These are phyloP conservation scores for Heterotilapia buettikoferi DNA, from an alignment of 2,113 vertebrate genomes.

Conservation along the genomic window DNA sequence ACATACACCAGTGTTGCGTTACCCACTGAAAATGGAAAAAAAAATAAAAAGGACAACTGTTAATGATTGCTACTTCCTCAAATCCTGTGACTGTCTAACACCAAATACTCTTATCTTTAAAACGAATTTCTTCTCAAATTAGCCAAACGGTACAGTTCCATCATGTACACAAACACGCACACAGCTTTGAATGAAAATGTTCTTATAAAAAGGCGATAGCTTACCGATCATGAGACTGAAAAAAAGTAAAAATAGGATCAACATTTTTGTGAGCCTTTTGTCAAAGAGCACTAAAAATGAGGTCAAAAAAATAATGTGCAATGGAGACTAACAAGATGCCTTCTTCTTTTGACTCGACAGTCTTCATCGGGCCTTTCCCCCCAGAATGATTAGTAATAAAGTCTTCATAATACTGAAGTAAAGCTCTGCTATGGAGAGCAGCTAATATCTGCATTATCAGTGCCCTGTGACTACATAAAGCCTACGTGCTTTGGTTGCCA, in stretches of 20 bases:
- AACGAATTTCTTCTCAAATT: accelerated
- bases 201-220: neutral
- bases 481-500: neutral
- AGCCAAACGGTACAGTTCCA: neutral
- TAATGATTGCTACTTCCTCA: neutral
- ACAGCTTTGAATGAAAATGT: neutral
- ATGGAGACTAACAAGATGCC: neutral
- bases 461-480: neutral
- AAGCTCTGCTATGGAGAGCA: neutral
- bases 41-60: neutral
- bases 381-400: neutral
- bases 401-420: neutral
- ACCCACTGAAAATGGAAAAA: neutral
- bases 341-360: neutral
- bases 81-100: neutral
- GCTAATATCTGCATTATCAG: neutral
- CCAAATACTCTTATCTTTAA: neutral
- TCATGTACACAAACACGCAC: neutral
- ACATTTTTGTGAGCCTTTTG: neutral
- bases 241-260: neutral
- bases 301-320: neutral
- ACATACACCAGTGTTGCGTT: neutral
- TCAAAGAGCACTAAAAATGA: neutral
- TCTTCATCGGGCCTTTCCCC: neutral
- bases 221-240: neutral